These are phyloP conservation scores for Lagopus muta DNA, from an alignment of 2,113 vertebrate genomes.

Conservation along the genomic window DNA sequence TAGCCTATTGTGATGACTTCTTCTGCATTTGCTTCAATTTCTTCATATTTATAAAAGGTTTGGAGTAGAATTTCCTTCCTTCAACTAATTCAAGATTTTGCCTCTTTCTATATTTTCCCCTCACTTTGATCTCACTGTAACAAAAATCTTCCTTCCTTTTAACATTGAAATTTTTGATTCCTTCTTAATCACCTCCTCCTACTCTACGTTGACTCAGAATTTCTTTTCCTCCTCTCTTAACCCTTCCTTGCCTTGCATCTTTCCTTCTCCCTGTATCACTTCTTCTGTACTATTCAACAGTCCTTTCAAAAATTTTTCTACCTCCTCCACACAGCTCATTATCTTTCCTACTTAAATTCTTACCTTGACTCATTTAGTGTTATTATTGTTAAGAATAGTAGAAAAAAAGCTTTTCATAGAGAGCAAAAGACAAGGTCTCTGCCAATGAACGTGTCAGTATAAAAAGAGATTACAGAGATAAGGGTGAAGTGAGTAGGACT, in stretches of 20 bases:
- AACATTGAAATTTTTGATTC: conserved; percentile 42
- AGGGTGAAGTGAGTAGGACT: neutral
- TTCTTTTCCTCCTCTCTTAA: conserved; percentile 53
- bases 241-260: neutral
- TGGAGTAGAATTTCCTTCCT: neutral
- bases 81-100: conserved; percentile 24
- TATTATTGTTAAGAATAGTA: conserved; percentile 39
- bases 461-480: neutral
- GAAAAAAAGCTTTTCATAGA: neutral
- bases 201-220: conserved; percentile 67
- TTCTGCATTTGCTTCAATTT: neutral
- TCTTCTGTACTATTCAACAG: neutral
- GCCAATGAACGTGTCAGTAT: neutral
- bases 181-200: conserved; percentile 66
- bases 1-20: neutral
- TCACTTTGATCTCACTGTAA: neutral
- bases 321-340: conserved; percentile 43
- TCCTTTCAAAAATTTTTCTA: neutral
- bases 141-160: conserved; percentile 37
- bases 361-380: conserved; percentile 39
- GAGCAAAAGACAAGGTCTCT: neutral
- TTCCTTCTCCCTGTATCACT: neutral
- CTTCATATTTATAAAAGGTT: neutral
- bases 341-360: conserved; percentile 16
- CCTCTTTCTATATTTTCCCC: neutral